Evolutionary conservation across 2,113 vertebrate genomes (phyloP).

Genomic region (Ursus arctos): DNA sequence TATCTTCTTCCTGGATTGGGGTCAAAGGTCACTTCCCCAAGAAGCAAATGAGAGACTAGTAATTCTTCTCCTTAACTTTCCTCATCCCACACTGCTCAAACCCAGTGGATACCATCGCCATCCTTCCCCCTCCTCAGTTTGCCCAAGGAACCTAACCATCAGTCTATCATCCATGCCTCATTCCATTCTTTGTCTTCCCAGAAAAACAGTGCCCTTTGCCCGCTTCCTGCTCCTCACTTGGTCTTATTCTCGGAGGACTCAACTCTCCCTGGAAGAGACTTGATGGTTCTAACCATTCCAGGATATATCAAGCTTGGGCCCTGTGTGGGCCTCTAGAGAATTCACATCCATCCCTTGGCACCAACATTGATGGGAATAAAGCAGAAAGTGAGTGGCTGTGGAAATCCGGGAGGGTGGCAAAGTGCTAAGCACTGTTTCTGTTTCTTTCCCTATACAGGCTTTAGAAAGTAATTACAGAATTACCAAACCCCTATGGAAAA

Average conservation of each 20-base stretch:
- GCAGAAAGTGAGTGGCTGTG: not conserved
- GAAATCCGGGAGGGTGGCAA: not conserved
- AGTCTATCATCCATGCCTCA: not conserved
- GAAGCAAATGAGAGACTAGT: not conserved
- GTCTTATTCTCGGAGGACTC: not conserved
- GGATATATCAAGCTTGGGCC: not conserved
- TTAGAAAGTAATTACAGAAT: not conserved
- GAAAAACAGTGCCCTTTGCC: not conserved
- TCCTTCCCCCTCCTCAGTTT: not conserved
- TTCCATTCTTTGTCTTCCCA: not conserved
- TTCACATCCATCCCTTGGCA: not conserved
- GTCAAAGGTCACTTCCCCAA: not conserved
- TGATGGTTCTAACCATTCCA: not conserved
- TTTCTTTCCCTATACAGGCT: not conserved
- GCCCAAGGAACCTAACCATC: not conserved
- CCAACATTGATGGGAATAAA: not conserved
- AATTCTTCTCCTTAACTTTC: not conserved
- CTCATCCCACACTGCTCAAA: not conserved
- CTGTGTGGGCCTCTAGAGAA: not conserved
- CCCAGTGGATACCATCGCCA: too few relatives aligned
- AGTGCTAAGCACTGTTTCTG: not conserved
- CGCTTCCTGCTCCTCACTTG: not conserved
- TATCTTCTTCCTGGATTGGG: not conserved
- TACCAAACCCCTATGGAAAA: not conserved
- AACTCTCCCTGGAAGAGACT: not conserved